Percentiles rank a stretch among this genome's conserved stretches.
These are phyloP conservation scores for Asarcornis scutulata DNA, from an alignment of 2,113 vertebrate species.

Conservation along the genomic window DNA sequence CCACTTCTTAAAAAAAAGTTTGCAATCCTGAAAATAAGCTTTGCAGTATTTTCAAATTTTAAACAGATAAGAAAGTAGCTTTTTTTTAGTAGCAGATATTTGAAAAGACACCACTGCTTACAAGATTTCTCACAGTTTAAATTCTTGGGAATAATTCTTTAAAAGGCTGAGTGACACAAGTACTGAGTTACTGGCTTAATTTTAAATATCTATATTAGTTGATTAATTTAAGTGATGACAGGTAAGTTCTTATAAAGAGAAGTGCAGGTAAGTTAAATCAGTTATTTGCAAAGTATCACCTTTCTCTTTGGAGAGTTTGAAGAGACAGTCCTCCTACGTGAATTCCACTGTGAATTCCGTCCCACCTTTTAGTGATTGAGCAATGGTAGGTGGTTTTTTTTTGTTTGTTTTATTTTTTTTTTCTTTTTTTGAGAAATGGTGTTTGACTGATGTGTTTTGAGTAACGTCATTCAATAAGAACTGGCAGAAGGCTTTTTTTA, in stretches of 20 bases:
- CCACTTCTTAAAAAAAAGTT: not conserved
- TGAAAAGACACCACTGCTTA: not conserved
- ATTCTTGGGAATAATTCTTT: not conserved
- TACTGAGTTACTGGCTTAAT: not conserved
- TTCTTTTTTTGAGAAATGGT: not conserved
- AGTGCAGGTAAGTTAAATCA: not conserved
- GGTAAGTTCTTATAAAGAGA: not conserved
- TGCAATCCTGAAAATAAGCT: not conserved
- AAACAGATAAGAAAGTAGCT: not conserved
- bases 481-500: not conserved
- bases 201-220: not conserved
- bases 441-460: slow-evolving; percentile 24
- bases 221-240: not conserved
- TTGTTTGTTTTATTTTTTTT: not conserved
- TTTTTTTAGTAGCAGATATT: not conserved
- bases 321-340: not conserved
- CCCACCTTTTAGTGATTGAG: not conserved
- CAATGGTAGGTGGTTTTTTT: not conserved
- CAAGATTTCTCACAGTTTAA: not conserved
- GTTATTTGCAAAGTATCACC: not conserved
- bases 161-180: not conserved
- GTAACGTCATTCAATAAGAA: not conserved
- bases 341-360: slow-evolving; percentile 11
- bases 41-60: not conserved
- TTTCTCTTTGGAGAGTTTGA: not conserved